phyloP scores from a whole-genome alignment of 1,140 invertebrate genomes.

The Diorhabda elongata region DNA sequence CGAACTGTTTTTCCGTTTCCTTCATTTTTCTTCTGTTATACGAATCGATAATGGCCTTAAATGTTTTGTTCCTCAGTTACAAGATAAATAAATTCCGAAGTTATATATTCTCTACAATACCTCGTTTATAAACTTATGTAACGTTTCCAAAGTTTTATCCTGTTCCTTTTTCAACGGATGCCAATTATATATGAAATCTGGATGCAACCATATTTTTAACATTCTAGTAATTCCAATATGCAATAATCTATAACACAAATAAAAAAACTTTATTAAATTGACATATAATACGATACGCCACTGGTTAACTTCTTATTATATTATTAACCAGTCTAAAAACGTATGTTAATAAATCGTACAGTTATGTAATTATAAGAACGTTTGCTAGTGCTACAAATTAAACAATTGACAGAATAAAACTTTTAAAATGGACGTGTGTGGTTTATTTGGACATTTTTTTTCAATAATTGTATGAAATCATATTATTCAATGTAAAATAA shows the following conservation, averaged over 20 bases:
- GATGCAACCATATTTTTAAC: slow-evolving; percentile 25
- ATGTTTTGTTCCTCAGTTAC: not conserved
- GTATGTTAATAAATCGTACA: too few relatives aligned
- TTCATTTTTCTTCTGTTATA: slow-evolving; percentile 16
- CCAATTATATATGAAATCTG: slow-evolving; percentile 22
- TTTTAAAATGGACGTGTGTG: too few relatives aligned
- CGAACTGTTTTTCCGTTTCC: slow-evolving; percentile 13
- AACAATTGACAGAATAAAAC: too few relatives aligned
- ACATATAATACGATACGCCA: too few relatives aligned
- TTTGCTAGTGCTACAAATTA: too few relatives aligned
- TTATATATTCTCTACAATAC: slow-evolving; percentile 10
- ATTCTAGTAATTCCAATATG: slow-evolving; percentile 22
- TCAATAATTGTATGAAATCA: too few relatives aligned
- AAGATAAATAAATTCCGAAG: not conserved
- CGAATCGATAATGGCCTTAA: slow-evolving; percentile 16
- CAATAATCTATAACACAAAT: slow-evolving; percentile 18
- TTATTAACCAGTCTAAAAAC: too few relatives aligned
- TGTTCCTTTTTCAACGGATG: slow-evolving; percentile 19
- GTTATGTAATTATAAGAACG: too few relatives aligned
- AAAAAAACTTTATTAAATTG: not conserved
- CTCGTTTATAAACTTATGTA: slow-evolving; percentile 14
- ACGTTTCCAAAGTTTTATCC: slow-evolving; percentile 8
- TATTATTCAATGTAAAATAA: too few relatives aligned
- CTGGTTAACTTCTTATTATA: too few relatives aligned
- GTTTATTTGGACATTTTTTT: too few relatives aligned